These are phyloP conservation scores for Ctenoplectra terminalis DNA, from an alignment of 1,140 invertebrate species.

Conservation along the genomic window DNA sequence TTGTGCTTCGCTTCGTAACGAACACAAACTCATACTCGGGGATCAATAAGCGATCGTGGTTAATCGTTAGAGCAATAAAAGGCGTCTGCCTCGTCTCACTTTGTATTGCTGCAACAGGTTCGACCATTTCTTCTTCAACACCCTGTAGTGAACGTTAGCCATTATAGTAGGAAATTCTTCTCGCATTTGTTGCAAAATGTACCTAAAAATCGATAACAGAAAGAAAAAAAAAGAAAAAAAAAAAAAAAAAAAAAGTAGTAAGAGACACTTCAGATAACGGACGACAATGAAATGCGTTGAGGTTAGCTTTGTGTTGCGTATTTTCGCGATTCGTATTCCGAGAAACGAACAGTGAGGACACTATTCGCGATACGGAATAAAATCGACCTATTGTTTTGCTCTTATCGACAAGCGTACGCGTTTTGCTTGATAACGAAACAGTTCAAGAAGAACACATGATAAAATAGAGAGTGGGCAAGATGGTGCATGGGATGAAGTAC, in stretches of 20 bases:
- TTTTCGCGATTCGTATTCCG: constrained; percentile 15
- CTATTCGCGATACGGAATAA: constrained; percentile 31
- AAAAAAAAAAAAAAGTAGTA: neutral
- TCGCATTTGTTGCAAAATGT: constrained; percentile 72
- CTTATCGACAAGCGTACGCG: constrained; percentile 13
- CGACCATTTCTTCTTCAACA: constrained; percentile 76
- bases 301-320: neutral
- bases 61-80: constrained; percentile 41
- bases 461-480: too few species aligned
- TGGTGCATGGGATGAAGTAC: neutral
- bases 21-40: constrained; percentile 2
- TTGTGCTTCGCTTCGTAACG: constrained; percentile 5
- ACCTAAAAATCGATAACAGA: constrained; percentile 60
- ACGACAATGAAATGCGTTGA: constrained; percentile 11
- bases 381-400: constrained; percentile 45
- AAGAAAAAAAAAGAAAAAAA: neutral
- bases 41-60: constrained; percentile 16
- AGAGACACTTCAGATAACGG: constrained; percentile 7
- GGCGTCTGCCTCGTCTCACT: constrained; percentile 59
- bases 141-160: constrained; percentile 74
- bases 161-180: constrained; percentile 72
- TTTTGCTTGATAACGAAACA: constrained; percentile 8
- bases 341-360: constrained; percentile 44
- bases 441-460: constrained; percentile 15
- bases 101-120: constrained; percentile 76